Evolutionary conservation across 2,797 vertebrate species (phyloP), one percentile per base, ranked within the genome.

Genomic region (Enteromius radiatus): DNA sequence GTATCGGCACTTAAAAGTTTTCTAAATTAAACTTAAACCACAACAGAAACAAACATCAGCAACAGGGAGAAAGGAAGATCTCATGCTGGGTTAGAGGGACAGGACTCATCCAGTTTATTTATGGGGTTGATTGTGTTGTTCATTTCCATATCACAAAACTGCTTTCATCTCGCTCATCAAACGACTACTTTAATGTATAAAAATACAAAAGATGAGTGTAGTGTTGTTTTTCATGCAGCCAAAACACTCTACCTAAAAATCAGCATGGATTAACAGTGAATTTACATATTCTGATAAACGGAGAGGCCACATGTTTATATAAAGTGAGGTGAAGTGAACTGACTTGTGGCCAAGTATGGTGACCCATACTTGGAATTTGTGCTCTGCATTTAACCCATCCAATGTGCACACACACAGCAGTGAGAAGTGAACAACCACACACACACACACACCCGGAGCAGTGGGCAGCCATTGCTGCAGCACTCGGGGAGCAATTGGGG

Each of bases 111-210:
- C 36, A 1, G 23, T 33, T 61, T 43, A 67, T 47, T 76, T 80
- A 23, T 61, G 36, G 76, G 41, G 47, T 74, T 73, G 61, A 86
- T 59, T 11, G 31, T 78, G 75, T 54, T 47, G 23, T 54, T 67
- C 41, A 78, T 78, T 82, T 79, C 43, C 80, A 86, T 54, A 65
- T 84, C 43, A 86, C 23, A 82, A 67, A 78, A 77, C 63, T 52
- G 67, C 61, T 81, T 84, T 86, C 61, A 86, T 78, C 82, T 78
- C 9, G 21, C 41, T 81, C 61, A 71, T 69, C 78, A 86, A 86
- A 84, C 65, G 23, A 73, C 78, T 64, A 56, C 59, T 81, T 73
- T 26, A 86, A 64, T 84, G 83, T 70, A 54, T 38, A 33, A 68
- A 59, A 76, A 61, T 12, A 23, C 78, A 41, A 28, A 26, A 67